Percentiles rank a stretch among this genome's conserved stretches.
These are phyloP conservation scores for Rhincodon typus DNA, from an alignment of 2,797 vertebrate species.

Conservation along the genomic window DNA sequence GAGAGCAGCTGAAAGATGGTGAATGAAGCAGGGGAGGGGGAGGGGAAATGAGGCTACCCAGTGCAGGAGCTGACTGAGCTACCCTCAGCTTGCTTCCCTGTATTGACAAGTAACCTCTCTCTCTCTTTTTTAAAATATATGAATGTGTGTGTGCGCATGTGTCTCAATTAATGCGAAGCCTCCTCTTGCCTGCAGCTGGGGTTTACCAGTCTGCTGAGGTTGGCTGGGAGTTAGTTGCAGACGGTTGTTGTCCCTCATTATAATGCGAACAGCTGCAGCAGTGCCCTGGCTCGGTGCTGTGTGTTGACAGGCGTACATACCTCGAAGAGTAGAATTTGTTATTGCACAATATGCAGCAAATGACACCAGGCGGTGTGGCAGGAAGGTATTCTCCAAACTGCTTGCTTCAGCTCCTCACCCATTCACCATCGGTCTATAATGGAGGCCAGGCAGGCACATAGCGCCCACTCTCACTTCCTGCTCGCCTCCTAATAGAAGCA, in stretches of 20 bases:
- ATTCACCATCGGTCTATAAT: not conserved
- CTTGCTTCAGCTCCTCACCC: not conserved
- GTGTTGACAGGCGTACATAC: not conserved
- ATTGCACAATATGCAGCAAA: not conserved
- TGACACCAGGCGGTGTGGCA: not conserved
- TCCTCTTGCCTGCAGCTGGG: not conserved
- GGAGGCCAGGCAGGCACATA: accelerated
- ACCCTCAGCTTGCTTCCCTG: not conserved
- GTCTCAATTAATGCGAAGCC: not conserved
- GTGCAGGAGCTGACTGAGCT: not conserved
- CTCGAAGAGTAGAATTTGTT: no score
- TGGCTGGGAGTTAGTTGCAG: not conserved
- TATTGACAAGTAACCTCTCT: not conserved
- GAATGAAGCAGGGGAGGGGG: no score
- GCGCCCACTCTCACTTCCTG: not conserved
- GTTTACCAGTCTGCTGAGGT: not conserved
- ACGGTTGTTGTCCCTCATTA: not conserved
- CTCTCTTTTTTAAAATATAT: not conserved
- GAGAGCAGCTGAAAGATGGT: not conserved
- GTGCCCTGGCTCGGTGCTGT: not conserved
- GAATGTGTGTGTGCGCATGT: not conserved
- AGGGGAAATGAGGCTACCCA: no score
- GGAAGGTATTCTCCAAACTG: not conserved
- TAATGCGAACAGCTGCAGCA: not conserved
- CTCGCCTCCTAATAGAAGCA: not conserved